Evolutionary conservation across 2,797 vertebrate species (phyloP).

Genomic region (Argyrosomus regius): DNA sequence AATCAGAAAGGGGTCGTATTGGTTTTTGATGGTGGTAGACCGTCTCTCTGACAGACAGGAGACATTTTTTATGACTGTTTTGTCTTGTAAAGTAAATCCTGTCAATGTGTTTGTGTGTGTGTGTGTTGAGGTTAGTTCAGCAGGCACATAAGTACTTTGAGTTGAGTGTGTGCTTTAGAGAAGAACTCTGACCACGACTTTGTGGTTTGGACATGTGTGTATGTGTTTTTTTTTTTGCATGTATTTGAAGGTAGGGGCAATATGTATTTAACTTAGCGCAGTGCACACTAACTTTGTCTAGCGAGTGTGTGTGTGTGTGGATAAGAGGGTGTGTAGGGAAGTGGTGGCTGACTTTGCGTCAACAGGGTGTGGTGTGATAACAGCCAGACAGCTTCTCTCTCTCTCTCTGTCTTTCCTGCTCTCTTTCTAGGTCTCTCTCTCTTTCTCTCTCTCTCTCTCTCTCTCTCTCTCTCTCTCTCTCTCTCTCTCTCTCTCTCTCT

Average conservation of each 20-base stretch:
- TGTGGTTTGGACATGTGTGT: slow-evolving; percentile 29
- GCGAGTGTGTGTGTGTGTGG: slow-evolving; percentile 29
- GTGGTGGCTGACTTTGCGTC: slow-evolving; percentile 76
- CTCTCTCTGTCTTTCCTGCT: slow-evolving; percentile 33
- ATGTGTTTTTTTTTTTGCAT: slow-evolving; percentile 24
- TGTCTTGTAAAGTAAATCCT: neutral
- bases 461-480: slow-evolving; percentile 29
- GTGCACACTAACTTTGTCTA: slow-evolving; percentile 13
- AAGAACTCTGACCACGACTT: slow-evolving; percentile 38
- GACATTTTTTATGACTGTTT: neutral
- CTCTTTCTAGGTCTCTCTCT: slow-evolving; percentile 7
- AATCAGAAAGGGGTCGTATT: neutral
- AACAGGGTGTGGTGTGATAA: slow-evolving; percentile 87
- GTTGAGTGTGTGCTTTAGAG: slow-evolving; percentile 43
- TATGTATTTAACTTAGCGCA: slow-evolving; percentile 34
- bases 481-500: slow-evolving; percentile 43
- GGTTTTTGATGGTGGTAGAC: no score
- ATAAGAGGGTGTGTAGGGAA: slow-evolving; percentile 75
- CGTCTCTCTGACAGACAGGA: neutral
- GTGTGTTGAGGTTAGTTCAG: slow-evolving; percentile 41
- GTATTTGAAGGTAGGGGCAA: neutral
- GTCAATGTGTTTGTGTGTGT: slow-evolving; percentile 17
- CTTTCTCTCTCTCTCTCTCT: slow-evolving; percentile 31
- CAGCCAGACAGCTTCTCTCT: slow-evolving; percentile 63
- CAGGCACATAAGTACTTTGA: slow-evolving; percentile 16